Conservation (phyloP, 2,113 vertebrate genomes). For the Ptyas mucosa region DNA sequence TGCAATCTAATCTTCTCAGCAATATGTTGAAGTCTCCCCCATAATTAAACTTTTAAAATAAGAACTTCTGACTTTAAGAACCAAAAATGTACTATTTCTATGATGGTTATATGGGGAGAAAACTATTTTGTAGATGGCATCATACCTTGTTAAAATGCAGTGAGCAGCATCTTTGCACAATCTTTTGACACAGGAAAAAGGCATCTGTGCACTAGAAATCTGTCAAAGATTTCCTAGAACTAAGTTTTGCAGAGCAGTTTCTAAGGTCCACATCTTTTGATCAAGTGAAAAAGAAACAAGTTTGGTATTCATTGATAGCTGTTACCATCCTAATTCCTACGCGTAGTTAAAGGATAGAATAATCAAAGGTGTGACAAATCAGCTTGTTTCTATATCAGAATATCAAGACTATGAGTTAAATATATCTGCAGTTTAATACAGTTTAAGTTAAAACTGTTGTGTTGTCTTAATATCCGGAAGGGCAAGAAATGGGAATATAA, state of each 20-base stretch:
- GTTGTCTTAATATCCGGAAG: background rate
- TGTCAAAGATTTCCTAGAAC: background rate
- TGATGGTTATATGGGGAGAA: background rate
- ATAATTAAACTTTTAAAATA: conserved; percentile 84
- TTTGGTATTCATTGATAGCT: background rate
- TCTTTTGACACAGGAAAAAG: background rate
- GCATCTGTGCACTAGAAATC: background rate
- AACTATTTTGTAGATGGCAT: background rate
- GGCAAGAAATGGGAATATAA: background rate
- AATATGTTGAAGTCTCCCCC: conserved; percentile 76
- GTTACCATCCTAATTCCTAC: background rate
- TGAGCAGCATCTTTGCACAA: background rate
- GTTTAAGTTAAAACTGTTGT: background rate
- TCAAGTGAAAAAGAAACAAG: background rate
- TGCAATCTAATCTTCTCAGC: conserved; percentile 82
- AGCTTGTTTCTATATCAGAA: background rate
- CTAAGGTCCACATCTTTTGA: background rate
- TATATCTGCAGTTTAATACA: background rate
- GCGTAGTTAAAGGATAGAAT: background rate
- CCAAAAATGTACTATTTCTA: conserved; percentile 37
- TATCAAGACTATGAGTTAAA: background rate
- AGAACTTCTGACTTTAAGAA: conserved; percentile 56
- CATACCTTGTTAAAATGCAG: background rate
- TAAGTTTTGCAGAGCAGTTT: background rate
- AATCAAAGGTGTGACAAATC: background rate